Evolutionary conservation across 1,140 invertebrate genomes (phyloP).

Genomic region (Cherax quadricarinatus): DNA sequence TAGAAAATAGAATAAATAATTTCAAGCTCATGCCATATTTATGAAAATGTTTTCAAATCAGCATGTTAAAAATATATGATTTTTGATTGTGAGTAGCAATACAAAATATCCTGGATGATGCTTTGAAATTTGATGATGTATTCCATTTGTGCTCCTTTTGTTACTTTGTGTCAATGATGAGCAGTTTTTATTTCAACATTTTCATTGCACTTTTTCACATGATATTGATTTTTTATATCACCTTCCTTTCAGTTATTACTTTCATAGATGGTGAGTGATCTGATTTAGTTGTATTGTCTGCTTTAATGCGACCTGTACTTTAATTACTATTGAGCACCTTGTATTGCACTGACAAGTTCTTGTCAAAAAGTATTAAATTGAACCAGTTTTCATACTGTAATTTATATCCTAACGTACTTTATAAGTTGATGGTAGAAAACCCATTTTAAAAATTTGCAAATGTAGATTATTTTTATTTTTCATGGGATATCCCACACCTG

Average conservation of each 20-base stretch:
- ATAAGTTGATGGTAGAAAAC: no score
- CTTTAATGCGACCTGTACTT: not conserved
- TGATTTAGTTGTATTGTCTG: not conserved
- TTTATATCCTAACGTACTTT: no score
- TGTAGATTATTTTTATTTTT: no score
- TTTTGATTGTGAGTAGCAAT: not conserved
- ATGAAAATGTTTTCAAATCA: not conserved
- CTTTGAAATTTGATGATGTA: not conserved
- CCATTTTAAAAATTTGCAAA: no score
- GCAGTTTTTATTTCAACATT: not conserved
- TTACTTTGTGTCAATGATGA: not conserved
- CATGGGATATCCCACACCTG: no score
- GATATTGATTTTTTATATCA: constrained; percentile 30
- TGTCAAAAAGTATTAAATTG: not conserved
- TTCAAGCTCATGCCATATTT: no score
- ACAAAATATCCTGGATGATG: not conserved
- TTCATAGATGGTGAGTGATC: constrained; percentile 64
- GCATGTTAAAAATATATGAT: not conserved
- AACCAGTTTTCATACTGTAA: no score
- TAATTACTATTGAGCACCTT: not conserved
- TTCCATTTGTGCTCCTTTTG: not conserved
- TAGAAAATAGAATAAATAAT: no score
- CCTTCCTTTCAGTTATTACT: constrained; percentile 64
- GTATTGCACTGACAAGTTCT: not conserved
- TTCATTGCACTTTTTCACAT: not conserved